These are phyloP conservation scores for Euwallacea fornicatus DNA, from an alignment of 1,140 invertebrate species.

Conservation along the genomic window DNA sequence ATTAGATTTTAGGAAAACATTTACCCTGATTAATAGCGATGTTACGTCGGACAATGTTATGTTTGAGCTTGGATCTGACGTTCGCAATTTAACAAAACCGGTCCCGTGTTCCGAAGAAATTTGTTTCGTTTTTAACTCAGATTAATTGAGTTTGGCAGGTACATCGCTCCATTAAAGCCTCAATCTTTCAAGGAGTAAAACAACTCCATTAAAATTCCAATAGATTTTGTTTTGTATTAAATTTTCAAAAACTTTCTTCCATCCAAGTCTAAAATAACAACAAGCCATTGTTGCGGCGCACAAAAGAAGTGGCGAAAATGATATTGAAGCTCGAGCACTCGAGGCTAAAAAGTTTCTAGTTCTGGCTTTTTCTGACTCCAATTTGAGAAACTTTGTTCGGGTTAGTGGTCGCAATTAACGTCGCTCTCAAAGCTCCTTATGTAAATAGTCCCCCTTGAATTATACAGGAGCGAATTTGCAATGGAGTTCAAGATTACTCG, in stretches of 20 bases:
- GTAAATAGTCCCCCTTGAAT: no score
- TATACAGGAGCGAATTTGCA: no score
- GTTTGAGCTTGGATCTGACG: constrained; percentile 21
- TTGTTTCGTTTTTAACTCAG: background rate
- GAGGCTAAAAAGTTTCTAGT: constrained; percentile 13
- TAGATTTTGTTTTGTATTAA: no score
- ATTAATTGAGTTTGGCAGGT: no score
- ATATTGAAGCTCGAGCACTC: background rate
- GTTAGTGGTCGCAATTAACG: background rate
- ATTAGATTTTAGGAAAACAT: constrained; percentile 36
- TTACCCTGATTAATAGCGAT: constrained; percentile 35
- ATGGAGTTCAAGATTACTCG: no score
- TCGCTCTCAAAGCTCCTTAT: no score
- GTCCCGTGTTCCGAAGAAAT: background rate
- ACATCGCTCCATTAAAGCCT: no score
- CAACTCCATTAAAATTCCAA: no score
- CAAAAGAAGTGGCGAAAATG: background rate
- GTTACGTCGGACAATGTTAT: constrained; percentile 31
- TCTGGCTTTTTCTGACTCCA: background rate
- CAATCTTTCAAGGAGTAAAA: no score
- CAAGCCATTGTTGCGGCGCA: no score
- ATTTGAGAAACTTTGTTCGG: background rate
- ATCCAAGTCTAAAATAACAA: no score
- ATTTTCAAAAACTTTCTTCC: no score
- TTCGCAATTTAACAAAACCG: constrained; percentile 11